A percentile compares a stretch with the other conserved stretches of the same genome.
phyloP scores from a whole-genome alignment of 2,888 invertebrate species.

The Orgyia antiqua region DNA sequence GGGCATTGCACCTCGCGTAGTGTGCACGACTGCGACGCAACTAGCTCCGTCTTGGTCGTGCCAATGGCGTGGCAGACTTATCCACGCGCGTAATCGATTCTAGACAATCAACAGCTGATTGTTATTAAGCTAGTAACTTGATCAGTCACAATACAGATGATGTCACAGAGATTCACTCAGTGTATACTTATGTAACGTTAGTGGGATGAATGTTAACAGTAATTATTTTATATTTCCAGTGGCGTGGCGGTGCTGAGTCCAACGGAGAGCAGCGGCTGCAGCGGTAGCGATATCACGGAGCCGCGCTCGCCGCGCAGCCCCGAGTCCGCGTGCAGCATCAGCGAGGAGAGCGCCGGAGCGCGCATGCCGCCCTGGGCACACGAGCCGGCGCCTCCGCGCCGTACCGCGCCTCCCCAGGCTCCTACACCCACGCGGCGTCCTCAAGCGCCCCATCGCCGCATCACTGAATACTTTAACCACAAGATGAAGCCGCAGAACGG shows the following conservation, averaged over 20 bases:
- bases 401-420: slow-evolving; percentile 60
- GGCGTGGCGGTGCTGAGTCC: slow-evolving; percentile 90
- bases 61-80: slow-evolving; percentile 30
- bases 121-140: slow-evolving; percentile 35
- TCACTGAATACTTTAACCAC: slow-evolving; percentile 90
- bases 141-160: slow-evolving; percentile 16
- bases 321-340: slow-evolving; percentile 70
- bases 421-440: slow-evolving; percentile 37
- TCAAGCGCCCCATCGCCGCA: slow-evolving; percentile 82
- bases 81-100: slow-evolving; percentile 47
- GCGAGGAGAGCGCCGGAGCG: slow-evolving; percentile 68
- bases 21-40: slow-evolving; percentile 30
- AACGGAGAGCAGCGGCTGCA: slow-evolving; percentile 83
- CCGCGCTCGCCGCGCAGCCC: slow-evolving; percentile 91
- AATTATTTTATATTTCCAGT: slow-evolving; percentile 83
- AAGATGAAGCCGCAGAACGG: slow-evolving; percentile 85
- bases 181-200: too few relatives aligned
- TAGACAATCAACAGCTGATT: slow-evolving; percentile 63
- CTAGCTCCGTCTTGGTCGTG: slow-evolving; percentile 25
- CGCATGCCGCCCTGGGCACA: slow-evolving; percentile 74
- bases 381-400: slow-evolving; percentile 70
- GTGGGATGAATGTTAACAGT: too few relatives aligned
- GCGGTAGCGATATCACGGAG: slow-evolving; percentile 90
- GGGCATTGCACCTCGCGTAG: slow-evolving; percentile 69
- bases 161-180: too few relatives aligned